These are phyloP conservation scores for Brachionus paranguensis DNA, from an alignment of 1,140 invertebrate genomes.

Conservation along the genomic window DNA sequence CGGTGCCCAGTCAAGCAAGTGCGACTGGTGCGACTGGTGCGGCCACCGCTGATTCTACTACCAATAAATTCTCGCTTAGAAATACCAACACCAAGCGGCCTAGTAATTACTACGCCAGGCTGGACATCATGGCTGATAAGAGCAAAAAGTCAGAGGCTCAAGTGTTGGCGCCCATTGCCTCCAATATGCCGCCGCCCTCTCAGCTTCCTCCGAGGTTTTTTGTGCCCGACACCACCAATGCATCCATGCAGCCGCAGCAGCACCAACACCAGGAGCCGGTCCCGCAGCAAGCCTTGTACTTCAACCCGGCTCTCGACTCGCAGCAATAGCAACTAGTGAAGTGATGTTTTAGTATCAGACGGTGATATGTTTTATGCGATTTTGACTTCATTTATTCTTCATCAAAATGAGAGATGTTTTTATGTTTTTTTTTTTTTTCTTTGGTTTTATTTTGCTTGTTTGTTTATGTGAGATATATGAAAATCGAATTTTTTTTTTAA, in stretches of 20 bases:
- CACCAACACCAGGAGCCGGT: neutral
- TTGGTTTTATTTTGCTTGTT: no score
- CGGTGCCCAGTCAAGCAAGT: neutral
- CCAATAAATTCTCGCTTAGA: constrained; percentile 31
- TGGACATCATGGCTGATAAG: constrained; percentile 33
- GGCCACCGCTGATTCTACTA: neutral
- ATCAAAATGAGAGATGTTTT: neutral
- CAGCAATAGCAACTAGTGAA: neutral
- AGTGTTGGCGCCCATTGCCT: neutral
- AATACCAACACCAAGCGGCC: neutral
- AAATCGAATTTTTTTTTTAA: neutral
- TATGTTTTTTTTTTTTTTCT: neutral
- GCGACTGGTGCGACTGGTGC: neutral
- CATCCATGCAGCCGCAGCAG: neutral
- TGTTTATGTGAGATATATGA: neutral
- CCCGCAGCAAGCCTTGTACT: neutral
- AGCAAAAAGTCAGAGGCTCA: neutral
- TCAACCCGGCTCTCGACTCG: neutral
- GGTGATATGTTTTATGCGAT: neutral
- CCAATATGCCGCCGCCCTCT: constrained; percentile 22
- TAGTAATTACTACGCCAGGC: constrained; percentile 20
- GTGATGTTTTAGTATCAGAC: neutral
- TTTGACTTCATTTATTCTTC: neutral
- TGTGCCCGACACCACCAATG: neutral
- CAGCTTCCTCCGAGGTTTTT: constrained; percentile 32